Conservation (phyloP, 1,140 invertebrate species). For the Trichogramma pretiosum region DNA sequence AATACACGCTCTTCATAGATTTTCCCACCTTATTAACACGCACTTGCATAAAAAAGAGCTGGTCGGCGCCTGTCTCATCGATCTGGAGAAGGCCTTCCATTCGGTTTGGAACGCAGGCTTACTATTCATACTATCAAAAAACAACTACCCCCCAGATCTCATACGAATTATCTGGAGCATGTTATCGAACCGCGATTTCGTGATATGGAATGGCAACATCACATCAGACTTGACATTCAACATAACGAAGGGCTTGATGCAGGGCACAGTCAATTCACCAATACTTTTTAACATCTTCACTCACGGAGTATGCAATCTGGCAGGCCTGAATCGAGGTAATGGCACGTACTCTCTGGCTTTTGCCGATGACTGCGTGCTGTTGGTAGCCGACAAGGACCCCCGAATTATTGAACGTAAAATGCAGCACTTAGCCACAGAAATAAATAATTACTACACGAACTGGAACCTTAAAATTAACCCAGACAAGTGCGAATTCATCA, state of each 20-base stretch:
- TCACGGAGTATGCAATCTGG: not conserved
- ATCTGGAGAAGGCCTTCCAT: conserved; percentile 28
- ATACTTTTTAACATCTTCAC: not conserved
- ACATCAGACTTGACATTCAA: not conserved
- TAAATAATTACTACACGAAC: not conserved
- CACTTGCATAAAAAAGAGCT: conserved; percentile 5
- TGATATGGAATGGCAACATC: too few relatives aligned
- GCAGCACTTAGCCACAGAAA: not conserved
- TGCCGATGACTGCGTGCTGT: not conserved
- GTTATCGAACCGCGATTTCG: conserved; percentile 9
- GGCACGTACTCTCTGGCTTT: not conserved
- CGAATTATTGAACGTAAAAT: not conserved
- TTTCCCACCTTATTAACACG: conserved; percentile 9
- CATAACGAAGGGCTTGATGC: not conserved
- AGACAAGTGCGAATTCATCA: not conserved
- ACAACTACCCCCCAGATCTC: too few relatives aligned
- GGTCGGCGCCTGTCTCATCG: conserved; percentile 18
- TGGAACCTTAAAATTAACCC: not conserved
- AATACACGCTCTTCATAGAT: conserved; percentile 13
- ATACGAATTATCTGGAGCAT: conserved; percentile 14
- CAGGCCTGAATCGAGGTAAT: not conserved
- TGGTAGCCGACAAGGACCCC: not conserved
- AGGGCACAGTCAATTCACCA: not conserved
- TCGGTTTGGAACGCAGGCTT: conserved; percentile 20
- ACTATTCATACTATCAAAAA: conserved; percentile 20